phyloP scores from a whole-genome alignment of 2,888 invertebrate species.

The Teleiodes luculella region DNA sequence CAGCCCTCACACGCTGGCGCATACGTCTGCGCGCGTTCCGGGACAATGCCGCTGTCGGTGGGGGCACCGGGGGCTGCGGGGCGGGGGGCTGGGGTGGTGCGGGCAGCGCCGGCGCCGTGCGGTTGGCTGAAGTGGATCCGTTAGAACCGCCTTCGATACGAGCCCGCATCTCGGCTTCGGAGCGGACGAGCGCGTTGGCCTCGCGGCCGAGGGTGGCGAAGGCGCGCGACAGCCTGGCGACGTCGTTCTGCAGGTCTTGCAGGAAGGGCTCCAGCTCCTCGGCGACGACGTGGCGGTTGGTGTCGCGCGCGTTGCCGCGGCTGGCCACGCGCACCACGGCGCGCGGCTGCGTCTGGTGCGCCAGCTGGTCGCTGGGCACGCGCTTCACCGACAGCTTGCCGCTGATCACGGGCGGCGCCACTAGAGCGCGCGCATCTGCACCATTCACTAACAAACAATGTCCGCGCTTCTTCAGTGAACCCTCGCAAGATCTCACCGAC shows the following conservation, averaged over 20 bases:
- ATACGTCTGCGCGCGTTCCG: constrained; percentile 61
- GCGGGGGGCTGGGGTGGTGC: neutral
- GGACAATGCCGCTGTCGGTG: constrained; percentile 33
- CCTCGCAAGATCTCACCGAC: constrained; percentile 69
- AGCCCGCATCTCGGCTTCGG: constrained; percentile 48
- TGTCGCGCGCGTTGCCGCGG: constrained; percentile 42
- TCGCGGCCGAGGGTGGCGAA: constrained; percentile 59
- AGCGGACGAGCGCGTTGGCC: constrained; percentile 47
- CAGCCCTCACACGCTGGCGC: constrained; percentile 52
- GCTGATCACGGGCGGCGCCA: constrained; percentile 46
- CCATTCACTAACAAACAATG: constrained; percentile 57
- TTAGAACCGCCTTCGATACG: constrained; percentile 37
- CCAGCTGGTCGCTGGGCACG: constrained; percentile 48
- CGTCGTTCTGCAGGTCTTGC: constrained; percentile 58
- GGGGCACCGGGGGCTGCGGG: constrained; percentile 1
- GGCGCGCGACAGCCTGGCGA: constrained; percentile 54
- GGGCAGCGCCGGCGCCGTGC: constrained; percentile 19
- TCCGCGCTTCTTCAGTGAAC: constrained; percentile 62
- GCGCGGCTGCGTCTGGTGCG: constrained; percentile 53
- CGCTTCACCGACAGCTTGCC: constrained; percentile 59
- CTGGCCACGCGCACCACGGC: constrained; percentile 65
- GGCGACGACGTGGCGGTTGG: constrained; percentile 26
- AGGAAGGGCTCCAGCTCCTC: constrained; percentile 52
- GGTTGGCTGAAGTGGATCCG: constrained; percentile 16
- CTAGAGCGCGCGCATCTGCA: constrained; percentile 52